Percentiles rank a stretch among this genome's conserved stretches.
Conservation (phyloP, 2,113 vertebrate species). For the Acrocephalus arundinaceus region DNA sequence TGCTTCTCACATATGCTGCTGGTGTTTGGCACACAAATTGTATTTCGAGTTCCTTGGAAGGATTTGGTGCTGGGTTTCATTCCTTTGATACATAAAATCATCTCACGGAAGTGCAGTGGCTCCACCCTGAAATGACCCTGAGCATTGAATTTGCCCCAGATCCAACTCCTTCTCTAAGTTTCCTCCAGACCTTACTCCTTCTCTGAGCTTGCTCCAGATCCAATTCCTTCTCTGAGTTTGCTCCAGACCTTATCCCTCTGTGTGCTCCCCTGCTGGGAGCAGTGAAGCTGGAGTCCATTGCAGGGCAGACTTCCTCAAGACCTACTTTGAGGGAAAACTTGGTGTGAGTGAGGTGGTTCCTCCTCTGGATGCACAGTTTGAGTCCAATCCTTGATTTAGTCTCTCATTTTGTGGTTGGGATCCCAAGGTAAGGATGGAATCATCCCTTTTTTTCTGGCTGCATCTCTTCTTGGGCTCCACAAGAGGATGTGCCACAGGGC, state of each 20-base stretch:
- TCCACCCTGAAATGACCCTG: not conserved
- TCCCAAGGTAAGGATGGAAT: not conserved
- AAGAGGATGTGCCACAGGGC: not conserved
- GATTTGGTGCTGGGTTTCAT: not conserved
- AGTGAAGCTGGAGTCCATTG: not conserved
- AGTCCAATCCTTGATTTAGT: not conserved
- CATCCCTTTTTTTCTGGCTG: not conserved
- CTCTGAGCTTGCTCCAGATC: not conserved
- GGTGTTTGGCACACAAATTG: not conserved
- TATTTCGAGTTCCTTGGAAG: not conserved
- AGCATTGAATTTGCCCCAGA: not conserved
- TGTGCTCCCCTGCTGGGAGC: not conserved
- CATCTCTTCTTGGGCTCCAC: not conserved
- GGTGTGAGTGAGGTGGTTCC: not conserved
- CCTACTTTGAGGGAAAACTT: not conserved
- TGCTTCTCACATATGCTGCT: not conserved
- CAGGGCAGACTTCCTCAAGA: not conserved
- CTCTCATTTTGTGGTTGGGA: not conserved
- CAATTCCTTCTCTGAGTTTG: not conserved
- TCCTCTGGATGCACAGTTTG: not conserved
- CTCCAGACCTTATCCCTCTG: not conserved
- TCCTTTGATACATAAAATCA: not conserved
- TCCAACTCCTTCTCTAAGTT: not conserved
- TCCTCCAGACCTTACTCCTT: not conserved
- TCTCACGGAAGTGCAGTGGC: not conserved